These are phyloP conservation scores for Tachuris rubrigastra DNA, from an alignment of 2,113 vertebrate genomes.

Conservation along the genomic window DNA sequence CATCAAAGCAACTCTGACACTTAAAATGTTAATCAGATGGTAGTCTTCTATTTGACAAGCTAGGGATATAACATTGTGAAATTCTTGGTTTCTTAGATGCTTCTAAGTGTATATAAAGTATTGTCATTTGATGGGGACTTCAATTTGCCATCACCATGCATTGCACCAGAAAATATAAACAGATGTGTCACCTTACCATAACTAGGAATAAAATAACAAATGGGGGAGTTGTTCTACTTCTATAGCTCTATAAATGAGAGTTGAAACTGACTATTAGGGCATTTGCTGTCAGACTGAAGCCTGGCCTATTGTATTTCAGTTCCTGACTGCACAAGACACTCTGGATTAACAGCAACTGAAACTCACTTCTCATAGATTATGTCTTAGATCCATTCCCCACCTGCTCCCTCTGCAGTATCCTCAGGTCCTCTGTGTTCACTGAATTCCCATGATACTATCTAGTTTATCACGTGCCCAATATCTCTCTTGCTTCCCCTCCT, in stretches of 20 bases:
- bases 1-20: conserved; percentile 19
- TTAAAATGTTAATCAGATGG: conserved; percentile 35
- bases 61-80: neutral
- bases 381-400: neutral
- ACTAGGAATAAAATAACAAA: neutral
- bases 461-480: neutral
- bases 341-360: neutral
- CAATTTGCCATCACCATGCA: neutral
- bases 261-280: neutral
- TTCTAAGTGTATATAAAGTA: conserved; percentile 19
- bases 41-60: conserved; percentile 13
- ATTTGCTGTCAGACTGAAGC: neutral
- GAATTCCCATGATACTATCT: neutral
- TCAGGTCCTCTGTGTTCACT: neutral
- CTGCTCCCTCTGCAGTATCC: neutral
- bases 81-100: neutral
- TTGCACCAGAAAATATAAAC: neutral
- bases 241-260: neutral
- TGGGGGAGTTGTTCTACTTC: neutral
- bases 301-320: neutral
- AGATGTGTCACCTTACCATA: conserved; percentile 5
- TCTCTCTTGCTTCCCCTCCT: neutral
- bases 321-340: neutral
- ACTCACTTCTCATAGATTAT: neutral
- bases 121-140: conserved; percentile 12